Evolutionary conservation across 2,113 vertebrate genomes (phyloP), one percentile per base, ranked within the genome.

Genomic region (Poeciliopsis prolifica): DNA sequence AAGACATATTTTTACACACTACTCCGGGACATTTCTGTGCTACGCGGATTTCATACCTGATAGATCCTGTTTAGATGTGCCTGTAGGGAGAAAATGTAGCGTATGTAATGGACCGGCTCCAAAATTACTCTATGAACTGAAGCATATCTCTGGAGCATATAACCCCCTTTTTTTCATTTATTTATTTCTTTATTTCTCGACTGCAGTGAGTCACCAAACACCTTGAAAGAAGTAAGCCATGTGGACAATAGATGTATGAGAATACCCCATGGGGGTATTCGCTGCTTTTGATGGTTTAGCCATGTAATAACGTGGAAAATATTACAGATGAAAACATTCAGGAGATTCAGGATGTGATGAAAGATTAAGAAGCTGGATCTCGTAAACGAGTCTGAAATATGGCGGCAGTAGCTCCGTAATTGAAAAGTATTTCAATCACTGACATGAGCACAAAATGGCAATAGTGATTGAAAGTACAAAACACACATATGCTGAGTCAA

Each of bases 41-140:
- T 90, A 87, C 85, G 40, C 72, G 69, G 90, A 92, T 92, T 90
- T 92, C 95, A 93, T 95, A 95, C 95, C 95, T 95, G 94, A 94
- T 95, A 95, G 92, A 95, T 94, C 94, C 94, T 94, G 93, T 94
- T 95, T 88, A 92, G 92, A 91, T 93, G 93, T 86, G 93, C 94
- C 95, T 95, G 95, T 87, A 92, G 91, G 91, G 91, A 94, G 88
- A 92, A 94, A 92, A 94, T 92, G 90, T 91, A 92, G 85, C 67
- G 89, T 88, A 93, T 94, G 93, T 92, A 92, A 92, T 91, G 91
- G 89, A 84, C 75, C 85, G 78, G 72, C 78, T 85, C 78, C 76
- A 89, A 65, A 87, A 82, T 85, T 64, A 70, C 84, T 84, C 84
- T 69, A 74, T 74, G 63, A 88, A 62, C 83, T 83, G 67, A 89